Conservation (phyloP, 2,888 invertebrate species). For the Empis livida region DNA sequence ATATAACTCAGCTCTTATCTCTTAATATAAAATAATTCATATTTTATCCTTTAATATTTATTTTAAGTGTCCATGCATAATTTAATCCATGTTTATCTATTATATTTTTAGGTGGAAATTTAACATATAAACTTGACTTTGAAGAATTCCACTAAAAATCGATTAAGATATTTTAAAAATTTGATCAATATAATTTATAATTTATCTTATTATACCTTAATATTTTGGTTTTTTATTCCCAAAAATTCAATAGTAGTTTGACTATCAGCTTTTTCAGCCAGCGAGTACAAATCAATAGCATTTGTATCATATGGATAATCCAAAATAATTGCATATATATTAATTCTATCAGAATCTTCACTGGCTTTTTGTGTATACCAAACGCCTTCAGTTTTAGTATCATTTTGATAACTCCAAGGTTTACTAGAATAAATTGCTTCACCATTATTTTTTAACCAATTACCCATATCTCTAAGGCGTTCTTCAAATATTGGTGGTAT, state of each 20-base stretch:
- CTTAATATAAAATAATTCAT: too few relatives aligned
- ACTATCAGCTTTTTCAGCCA: slow-evolving; percentile 20
- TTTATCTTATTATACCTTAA: slow-evolving; percentile 20
- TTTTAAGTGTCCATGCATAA: slow-evolving; percentile 33
- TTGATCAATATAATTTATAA: slow-evolving; percentile 12
- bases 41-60: too few relatives aligned
- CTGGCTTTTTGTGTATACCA: slow-evolving; percentile 50
- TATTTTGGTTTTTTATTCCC: slow-evolving; percentile 28
- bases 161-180: slow-evolving; percentile 1
- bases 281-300: slow-evolving; percentile 38
- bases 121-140: slow-evolving; percentile 21
- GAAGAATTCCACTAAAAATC: slow-evolving; percentile 23
- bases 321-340: slow-evolving; percentile 54
- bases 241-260: slow-evolving; percentile 37
- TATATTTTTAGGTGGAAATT: slow-evolving; percentile 29
- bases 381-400: slow-evolving; percentile 50
- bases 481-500: slow-evolving; percentile 81
- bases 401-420: slow-evolving; percentile 76
- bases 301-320: slow-evolving; percentile 51
- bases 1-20: too few relatives aligned
- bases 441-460: slow-evolving; percentile 73
- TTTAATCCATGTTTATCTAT: slow-evolving; percentile 27
- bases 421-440: slow-evolving; percentile 69
- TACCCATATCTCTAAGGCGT: slow-evolving; percentile 60
- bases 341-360: slow-evolving; percentile 18